These are phyloP conservation scores for Phortica magna DNA, from an alignment of 2,888 invertebrate species.

Conservation along the genomic window DNA sequence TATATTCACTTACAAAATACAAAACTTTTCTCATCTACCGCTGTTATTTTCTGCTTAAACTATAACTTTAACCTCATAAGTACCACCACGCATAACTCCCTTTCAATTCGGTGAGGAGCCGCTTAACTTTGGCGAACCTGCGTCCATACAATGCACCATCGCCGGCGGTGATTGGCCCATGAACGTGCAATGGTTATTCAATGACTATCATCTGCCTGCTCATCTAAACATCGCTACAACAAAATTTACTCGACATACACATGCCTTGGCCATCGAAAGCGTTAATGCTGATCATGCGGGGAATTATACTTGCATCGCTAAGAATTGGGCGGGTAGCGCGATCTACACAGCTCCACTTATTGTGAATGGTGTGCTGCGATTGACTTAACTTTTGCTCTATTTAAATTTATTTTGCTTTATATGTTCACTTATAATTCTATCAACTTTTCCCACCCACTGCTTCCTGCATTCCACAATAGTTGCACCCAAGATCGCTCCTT, in stretches of 20 bases:
- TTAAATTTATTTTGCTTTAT: constrained; percentile 37
- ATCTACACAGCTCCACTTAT: constrained; percentile 79
- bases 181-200: constrained; percentile 80
- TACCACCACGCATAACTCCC: constrained; percentile 84
- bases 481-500: constrained; percentile 80
- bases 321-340: constrained; percentile 81
- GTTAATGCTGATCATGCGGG: constrained; percentile 82
- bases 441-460: background rate
- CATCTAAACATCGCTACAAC: constrained; percentile 78
- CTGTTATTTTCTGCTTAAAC: constrained; percentile 8
- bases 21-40: background rate
- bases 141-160: constrained; percentile 81
- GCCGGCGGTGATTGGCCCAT: constrained; percentile 80
- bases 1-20: constrained; percentile 2
- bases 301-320: constrained; percentile 82
- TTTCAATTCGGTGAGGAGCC: constrained; percentile 87
- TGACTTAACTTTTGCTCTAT: constrained; percentile 11
- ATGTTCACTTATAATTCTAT: background rate
- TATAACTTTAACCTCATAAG: constrained; percentile 50
- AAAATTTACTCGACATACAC: constrained; percentile 68
- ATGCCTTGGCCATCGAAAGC: constrained; percentile 82
- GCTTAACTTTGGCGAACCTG: constrained; percentile 86
- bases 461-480: constrained; percentile 67
- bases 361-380: constrained; percentile 80
- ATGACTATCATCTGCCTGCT: constrained; percentile 81